These are phyloP conservation scores for Leptoclinus maculatus DNA, from an alignment of 2,797 vertebrate genomes.

Conservation along the genomic window DNA sequence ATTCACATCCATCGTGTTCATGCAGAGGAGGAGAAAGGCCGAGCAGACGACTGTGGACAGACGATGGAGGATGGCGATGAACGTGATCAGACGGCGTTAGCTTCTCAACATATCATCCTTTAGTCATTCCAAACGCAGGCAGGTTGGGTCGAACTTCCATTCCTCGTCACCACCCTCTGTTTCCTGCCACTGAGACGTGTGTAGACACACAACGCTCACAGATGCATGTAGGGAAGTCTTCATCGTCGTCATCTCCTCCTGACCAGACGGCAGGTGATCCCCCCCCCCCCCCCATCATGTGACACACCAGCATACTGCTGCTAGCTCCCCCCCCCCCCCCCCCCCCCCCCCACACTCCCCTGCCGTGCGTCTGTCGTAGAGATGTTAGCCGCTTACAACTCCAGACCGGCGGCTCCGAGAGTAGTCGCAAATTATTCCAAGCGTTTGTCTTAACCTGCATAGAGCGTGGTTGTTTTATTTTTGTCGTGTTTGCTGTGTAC, in stretches of 20 bases:
- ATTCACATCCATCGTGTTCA: constrained; percentile 29
- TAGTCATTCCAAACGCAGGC: constrained; percentile 63
- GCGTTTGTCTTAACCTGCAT: constrained; percentile 39
- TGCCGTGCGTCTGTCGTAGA: constrained; percentile 37
- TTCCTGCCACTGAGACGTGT: constrained; percentile 41
- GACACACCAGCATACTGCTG: constrained; percentile 60
- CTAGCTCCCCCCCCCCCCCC: neutral
- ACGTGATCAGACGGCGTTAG: constrained; percentile 30
- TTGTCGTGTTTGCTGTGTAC: constrained; percentile 26
- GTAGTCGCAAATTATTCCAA: constrained; percentile 9
- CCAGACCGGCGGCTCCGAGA: constrained; percentile 18
- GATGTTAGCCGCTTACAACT: constrained; percentile 40
- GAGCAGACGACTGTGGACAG: constrained; percentile 20
- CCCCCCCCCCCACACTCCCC: neutral
- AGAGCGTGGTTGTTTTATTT: neutral
- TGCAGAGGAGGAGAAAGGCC: constrained; percentile 22
- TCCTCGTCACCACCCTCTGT: constrained; percentile 32
- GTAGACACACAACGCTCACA: neutral
- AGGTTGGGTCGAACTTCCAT: constrained; percentile 41
- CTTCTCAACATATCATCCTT: constrained; percentile 63
- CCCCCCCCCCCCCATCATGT: neutral
- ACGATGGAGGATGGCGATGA: constrained; percentile 5
- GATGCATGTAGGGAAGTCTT: neutral
- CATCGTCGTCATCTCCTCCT: constrained; percentile 16
- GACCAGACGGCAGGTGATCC: constrained; percentile 1